Conservation (phyloP, 2,888 invertebrate genomes). For the Lymantria monacha region DNA sequence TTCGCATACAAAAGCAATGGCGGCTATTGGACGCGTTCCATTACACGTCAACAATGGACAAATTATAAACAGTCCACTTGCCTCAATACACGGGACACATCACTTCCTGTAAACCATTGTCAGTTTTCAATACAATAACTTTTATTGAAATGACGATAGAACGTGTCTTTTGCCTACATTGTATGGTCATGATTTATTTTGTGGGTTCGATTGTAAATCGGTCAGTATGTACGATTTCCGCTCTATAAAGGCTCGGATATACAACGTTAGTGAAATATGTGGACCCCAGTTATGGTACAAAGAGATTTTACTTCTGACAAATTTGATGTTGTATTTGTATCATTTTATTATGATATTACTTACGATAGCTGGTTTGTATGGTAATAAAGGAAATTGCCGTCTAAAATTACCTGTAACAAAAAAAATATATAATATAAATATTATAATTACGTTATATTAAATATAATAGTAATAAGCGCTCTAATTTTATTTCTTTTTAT, state of each 20-base stretch:
- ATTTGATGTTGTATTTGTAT: slow-evolving; percentile 55
- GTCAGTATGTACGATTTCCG: slow-evolving; percentile 72
- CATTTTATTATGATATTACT: slow-evolving; percentile 39
- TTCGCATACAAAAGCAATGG: slow-evolving; percentile 55
- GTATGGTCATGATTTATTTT: slow-evolving; percentile 70
- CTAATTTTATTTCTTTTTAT: too few species aligned
- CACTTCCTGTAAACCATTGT: slow-evolving; percentile 79
- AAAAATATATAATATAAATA: slow-evolving; percentile 34
- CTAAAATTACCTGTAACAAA: slow-evolving; percentile 66
- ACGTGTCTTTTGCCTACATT: slow-evolving; percentile 59
- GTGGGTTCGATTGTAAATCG: slow-evolving; percentile 63
- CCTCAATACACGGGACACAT: slow-evolving; percentile 71
- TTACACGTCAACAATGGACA: slow-evolving; percentile 71
- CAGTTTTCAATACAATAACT: slow-evolving; percentile 78
- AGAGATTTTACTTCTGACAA: slow-evolving; percentile 53
- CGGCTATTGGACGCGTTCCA: slow-evolving; percentile 62
- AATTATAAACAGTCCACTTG: slow-evolving; percentile 82
- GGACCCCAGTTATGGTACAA: slow-evolving; percentile 36
- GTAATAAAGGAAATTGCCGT: slow-evolving; percentile 49
- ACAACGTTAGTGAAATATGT: slow-evolving; percentile 54
- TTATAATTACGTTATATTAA: too few species aligned
- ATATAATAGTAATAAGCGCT: too few species aligned
- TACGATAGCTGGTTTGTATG: slow-evolving; percentile 42
- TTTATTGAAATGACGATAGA: slow-evolving; percentile 79
- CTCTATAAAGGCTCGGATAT: slow-evolving; percentile 58